phyloP scores from a whole-genome alignment of 2,888 invertebrate genomes.

The Aphelenchoides bicaudatus region DNA sequence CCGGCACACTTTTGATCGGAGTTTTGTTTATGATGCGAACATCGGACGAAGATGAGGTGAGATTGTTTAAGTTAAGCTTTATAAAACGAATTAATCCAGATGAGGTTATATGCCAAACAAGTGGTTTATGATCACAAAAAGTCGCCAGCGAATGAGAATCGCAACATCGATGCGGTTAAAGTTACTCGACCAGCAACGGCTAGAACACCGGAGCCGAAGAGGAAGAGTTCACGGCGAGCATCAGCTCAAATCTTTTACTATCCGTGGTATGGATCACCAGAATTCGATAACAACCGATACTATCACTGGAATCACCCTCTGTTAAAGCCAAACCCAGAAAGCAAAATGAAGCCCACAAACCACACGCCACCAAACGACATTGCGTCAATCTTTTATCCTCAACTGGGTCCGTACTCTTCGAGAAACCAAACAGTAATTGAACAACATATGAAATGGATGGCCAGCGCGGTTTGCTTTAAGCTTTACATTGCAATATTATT shows the following conservation, averaged over 20 bases:
- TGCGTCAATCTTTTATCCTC: conserved; percentile 66
- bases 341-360: conserved; percentile 50
- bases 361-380: conserved; percentile 67
- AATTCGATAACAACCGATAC: conserved; percentile 57
- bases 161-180: too few species aligned
- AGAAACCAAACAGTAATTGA: conserved; percentile 59
- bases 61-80: too few species aligned
- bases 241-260: conserved; percentile 63
- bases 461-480: too few species aligned
- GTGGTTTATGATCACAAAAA: background rate
- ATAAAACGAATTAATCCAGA: background rate
- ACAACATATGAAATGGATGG: conserved; percentile 68
- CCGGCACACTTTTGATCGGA: conserved; percentile 23
- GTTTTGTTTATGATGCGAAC: conserved; percentile 23
- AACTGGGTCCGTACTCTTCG: conserved; percentile 65
- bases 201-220: background rate
- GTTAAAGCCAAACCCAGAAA: conserved; percentile 63
- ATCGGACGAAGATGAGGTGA: conserved; percentile 21
- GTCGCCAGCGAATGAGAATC: too few species aligned
- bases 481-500: too few species aligned
- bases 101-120: conserved; percentile 2
- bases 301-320: conserved; percentile 63
- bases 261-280: conserved; percentile 61
- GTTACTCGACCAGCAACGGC: too few species aligned
- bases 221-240: conserved; percentile 26